These are phyloP conservation scores for Pogonus chalceus DNA, from an alignment of 1,140 invertebrate species.

Conservation along the genomic window DNA sequence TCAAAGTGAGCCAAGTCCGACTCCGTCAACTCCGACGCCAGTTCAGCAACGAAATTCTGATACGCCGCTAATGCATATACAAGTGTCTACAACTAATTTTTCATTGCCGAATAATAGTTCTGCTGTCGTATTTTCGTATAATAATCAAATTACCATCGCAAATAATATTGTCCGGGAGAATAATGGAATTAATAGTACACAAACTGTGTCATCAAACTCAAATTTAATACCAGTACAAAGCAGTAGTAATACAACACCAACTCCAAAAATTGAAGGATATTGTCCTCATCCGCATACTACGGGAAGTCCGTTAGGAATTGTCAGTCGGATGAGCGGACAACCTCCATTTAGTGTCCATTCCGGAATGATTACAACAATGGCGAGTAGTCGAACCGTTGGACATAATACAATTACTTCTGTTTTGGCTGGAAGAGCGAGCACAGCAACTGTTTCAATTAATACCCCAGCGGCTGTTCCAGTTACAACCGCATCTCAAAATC, in stretches of 20 bases:
- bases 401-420: conserved; percentile 70
- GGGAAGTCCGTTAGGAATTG: conserved; percentile 13
- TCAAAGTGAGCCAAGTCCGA: conserved; percentile 29
- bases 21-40: conserved; percentile 40
- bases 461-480: conserved; percentile 40
- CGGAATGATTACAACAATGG: conserved; percentile 56
- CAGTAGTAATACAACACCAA: background rate
- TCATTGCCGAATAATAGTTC: background rate
- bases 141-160: background rate
- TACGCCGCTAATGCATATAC: conserved; percentile 33
- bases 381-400: conserved; percentile 53
- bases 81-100: conserved; percentile 28
- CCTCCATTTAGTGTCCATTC: conserved; percentile 1
- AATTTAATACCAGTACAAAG: background rate
- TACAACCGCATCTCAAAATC: conserved; percentile 26
- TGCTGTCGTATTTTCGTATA: background rate
- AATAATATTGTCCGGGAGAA: background rate
- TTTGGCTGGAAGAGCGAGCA: conserved; percentile 60
- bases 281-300: conserved; percentile 35
- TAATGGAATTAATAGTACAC: background rate
- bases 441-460: conserved; percentile 61
- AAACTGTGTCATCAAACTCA: background rate
- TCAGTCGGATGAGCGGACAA: background rate
- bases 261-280: conserved; percentile 27
- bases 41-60: conserved; percentile 39